Evolutionary conservation across 2,888 invertebrate genomes (phyloP).

Genomic region (Drosophila histrio): DNA sequence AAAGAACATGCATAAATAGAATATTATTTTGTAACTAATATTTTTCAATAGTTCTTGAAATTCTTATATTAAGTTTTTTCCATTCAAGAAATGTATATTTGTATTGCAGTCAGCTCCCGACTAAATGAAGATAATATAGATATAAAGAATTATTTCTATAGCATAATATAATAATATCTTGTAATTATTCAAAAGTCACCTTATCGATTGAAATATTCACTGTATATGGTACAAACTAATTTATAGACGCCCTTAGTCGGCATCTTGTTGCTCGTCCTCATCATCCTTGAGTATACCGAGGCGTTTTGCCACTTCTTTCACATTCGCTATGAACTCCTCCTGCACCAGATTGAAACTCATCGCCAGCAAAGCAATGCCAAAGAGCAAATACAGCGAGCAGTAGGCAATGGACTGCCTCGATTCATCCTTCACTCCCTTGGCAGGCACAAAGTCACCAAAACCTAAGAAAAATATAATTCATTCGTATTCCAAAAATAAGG

Average conservation of each 20-base stretch:
- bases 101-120: too few species aligned
- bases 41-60: background rate
- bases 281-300: conserved; percentile 94
- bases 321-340: conserved; percentile 95
- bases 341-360: conserved; percentile 99
- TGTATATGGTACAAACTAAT: background rate
- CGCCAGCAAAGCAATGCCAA: conserved; percentile 96
- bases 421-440: conserved; percentile 86
- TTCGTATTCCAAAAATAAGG: background rate
- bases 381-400: conserved; percentile 95
- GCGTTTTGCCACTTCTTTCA: conserved; percentile 92
- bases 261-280: conserved; percentile 85
- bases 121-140: too few species aligned
- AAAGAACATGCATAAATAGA: too few species aligned
- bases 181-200: background rate
- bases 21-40: background rate
- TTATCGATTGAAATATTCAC: background rate
- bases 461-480: conserved; percentile 82
- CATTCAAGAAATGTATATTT: too few species aligned
- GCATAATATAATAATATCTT: background rate
- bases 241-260: conserved; percentile 7
- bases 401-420: conserved; percentile 88
- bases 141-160: too few species aligned
- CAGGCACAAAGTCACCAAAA: conserved; percentile 96
- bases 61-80: too few species aligned